Evolutionary conservation across 2,113 vertebrate species (phyloP), one percentile per base, ranked within the genome.

Genomic region (Campylomormyrus tamandua): DNA sequence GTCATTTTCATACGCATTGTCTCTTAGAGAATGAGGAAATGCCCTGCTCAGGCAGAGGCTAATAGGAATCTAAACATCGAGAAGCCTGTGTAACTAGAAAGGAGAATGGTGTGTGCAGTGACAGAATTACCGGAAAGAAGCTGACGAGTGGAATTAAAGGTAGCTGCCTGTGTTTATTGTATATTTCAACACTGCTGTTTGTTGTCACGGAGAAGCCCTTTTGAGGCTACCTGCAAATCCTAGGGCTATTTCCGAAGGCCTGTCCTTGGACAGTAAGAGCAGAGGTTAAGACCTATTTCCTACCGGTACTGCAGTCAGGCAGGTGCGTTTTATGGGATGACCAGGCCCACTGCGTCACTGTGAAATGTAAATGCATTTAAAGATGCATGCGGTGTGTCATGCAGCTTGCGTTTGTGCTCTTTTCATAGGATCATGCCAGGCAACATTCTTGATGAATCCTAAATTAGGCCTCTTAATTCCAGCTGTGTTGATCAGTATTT

Each of bases 81-180:
- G 56, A 62, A 62, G 7, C 56, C 21, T 62, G 0, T 62, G 9
- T 66, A 66, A 3, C 62, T 66, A 3, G 0, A 4, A 66, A 27
- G 62, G n/a, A 13, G 6, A 66, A 31, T 19, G 48, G 27, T 52
- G 89, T 86, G 88, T 89, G 84, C 90, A 90, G 62, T 53, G 46
- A 89, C 80, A 90, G 90, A 93, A 93, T 90, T 94, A 91, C 92
- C 92, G 83, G 91, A 92, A 31, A 84, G 93, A 90, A 93, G 39
- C 91, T 93, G 80, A 8, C 85, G 87, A 91, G 90, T 90, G 87
- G 92, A 93, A 92, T 92, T 15, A 85, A 91, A 90, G 91, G 92
- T 42, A 90, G 91, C 93, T 95, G 92, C 94, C 95, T 7, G 94
- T 92, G 92, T 93, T 94, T 94, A 90, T 90, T 24, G 74, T 2